Conservation (phyloP, 1,140 invertebrate genomes). For the Macrosteles quadrilineatus region DNA sequence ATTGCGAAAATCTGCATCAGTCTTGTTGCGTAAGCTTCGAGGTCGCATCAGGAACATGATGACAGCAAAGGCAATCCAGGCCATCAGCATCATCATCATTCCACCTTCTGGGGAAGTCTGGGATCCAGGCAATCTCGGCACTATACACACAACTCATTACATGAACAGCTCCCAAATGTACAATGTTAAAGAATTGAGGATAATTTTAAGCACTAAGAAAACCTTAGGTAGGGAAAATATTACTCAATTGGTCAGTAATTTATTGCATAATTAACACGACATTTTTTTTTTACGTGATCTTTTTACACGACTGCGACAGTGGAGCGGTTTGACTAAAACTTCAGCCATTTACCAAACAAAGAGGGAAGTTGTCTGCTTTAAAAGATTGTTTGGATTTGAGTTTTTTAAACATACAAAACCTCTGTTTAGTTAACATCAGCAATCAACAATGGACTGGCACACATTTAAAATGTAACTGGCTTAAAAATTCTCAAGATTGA, state of each 20-base stretch:
- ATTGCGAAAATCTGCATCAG: neutral
- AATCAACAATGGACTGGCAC: too few species aligned
- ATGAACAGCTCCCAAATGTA: neutral
- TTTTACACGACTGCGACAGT: neutral
- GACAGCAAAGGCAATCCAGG: constrained; percentile 33
- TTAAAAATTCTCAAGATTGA: too few species aligned
- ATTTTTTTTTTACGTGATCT: neutral
- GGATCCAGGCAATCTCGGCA: constrained; percentile 25
- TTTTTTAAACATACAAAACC: too few species aligned
- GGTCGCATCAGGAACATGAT: constrained; percentile 33
- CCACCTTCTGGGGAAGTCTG: constrained; percentile 16
- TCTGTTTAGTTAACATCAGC: too few species aligned
- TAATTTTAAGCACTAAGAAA: neutral
- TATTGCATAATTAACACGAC: neutral
- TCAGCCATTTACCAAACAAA: too few species aligned
- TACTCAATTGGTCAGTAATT: neutral
- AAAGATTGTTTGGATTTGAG: too few species aligned
- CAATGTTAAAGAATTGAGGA: neutral
- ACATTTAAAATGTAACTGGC: too few species aligned
- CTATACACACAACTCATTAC: constrained; percentile 19
- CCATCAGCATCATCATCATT: constrained; percentile 31
- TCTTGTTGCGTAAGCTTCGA: neutral
- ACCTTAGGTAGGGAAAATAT: neutral
- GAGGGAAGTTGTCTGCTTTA: too few species aligned
- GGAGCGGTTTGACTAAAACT: too few species aligned